Base-by-base conservation (phyloP, 2,797 vertebrate species). In the Staurois parvus region DNA sequence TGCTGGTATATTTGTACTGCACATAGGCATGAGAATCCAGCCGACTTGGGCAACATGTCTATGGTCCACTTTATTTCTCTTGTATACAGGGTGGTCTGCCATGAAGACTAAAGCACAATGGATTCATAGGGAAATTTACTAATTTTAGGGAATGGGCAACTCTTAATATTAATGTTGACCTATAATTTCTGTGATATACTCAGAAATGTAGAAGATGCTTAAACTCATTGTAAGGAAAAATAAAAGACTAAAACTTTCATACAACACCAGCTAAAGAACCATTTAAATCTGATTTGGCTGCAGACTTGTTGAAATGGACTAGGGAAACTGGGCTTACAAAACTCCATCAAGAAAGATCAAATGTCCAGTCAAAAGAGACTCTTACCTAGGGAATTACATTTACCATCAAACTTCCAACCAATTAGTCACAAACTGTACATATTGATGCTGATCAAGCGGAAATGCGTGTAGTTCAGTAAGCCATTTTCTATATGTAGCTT, bases 401-500 rank as follows among this genome's bases (percentile, higher is more conserved):
- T 66, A 28, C 64, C 10, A 66, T 26, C n/a, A 28, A 26, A 66
- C 26, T 28, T 2, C 26, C 26, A 66, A 29, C 26, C 64, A 66
- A 26, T 59, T 59, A 24, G 52, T 29, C 64, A 66, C 64, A 15
- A 29, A 26, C 64, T 66, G 64, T 66, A 66, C 64, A 66, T 66
- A 66, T 66, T 2, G 28, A 12, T 66, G n/a, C 64, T 66, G 64
- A 66, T 66, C 64, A 66, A 66, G 28, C 64, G 0, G 64, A 66
- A 66, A 66, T 66, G 64, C 28, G n/a, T 66, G 28, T 66, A 66
- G 28, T 66, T 29, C 64, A 26, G 64, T 66, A 66, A 66, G 64
- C 64, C 64, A 66, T 66, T 66, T 66, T 66, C 26, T 66, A 13
- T 66, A 66, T 66, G 64, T 66, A 66, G n/a, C 28, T 66, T 66